phyloP scores from a whole-genome alignment of 2,797 vertebrate species.

The Lagodon rhomboides region DNA sequence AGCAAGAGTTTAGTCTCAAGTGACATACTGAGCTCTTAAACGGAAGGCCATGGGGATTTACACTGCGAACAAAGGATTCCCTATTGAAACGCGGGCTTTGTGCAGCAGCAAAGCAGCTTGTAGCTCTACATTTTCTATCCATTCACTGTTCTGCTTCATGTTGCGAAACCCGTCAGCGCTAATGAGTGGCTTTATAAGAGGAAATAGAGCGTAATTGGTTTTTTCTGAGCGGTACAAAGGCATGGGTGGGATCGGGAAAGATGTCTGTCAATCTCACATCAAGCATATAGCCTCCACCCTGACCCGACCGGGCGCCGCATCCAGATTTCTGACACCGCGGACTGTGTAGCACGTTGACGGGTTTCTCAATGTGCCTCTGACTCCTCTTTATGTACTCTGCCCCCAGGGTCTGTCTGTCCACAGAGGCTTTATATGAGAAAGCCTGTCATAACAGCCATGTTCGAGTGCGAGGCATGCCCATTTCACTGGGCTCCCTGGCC shows the following conservation, averaged over 20 bases:
- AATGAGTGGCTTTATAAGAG: slow-evolving; percentile 78
- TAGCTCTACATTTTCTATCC: slow-evolving; percentile 68
- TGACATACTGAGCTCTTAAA: slow-evolving; percentile 76
- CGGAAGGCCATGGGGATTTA: slow-evolving; percentile 73
- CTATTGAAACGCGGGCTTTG: slow-evolving; percentile 75
- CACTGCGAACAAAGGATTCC: slow-evolving; percentile 77
- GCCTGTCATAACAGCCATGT: slow-evolving; percentile 72
- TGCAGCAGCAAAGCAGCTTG: slow-evolving; percentile 73
- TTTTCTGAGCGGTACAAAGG: slow-evolving; percentile 49
- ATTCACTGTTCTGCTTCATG: slow-evolving; percentile 80
- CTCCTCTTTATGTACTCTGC: slow-evolving; percentile 67
- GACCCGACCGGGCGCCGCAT: slow-evolving; percentile 35
- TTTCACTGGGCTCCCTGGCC: slow-evolving; percentile 59
- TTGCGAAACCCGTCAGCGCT: slow-evolving; percentile 75
- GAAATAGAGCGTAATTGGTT: slow-evolving; percentile 78
- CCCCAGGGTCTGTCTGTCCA: slow-evolving; percentile 69
- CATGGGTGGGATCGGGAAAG: slow-evolving; percentile 31
- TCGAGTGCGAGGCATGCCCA: slow-evolving; percentile 54
- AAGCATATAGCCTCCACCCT: slow-evolving; percentile 26
- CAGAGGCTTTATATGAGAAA: slow-evolving; percentile 64
- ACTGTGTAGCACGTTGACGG: slow-evolving; percentile 46
- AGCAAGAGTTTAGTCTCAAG: slow-evolving; percentile 78
- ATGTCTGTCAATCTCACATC: slow-evolving; percentile 57
- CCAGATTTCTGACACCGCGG: slow-evolving; percentile 53
- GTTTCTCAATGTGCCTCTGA: slow-evolving; percentile 48